phyloP scores from a whole-genome alignment of 2,888 invertebrate species.

The Chalcosyrphus nemorum region DNA sequence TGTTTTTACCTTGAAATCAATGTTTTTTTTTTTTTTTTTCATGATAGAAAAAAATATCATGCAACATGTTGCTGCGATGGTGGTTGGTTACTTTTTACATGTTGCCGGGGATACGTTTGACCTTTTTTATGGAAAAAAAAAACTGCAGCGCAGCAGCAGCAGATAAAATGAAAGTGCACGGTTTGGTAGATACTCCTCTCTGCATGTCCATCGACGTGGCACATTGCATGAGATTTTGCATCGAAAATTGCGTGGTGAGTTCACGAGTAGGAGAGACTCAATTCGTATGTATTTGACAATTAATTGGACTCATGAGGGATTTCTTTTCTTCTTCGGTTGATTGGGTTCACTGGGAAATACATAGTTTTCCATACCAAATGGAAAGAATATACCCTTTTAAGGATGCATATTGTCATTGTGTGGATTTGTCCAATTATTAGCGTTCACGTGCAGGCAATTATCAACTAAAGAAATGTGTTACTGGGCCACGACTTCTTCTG shows the following conservation, averaged over 20 bases:
- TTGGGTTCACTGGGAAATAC: conserved; percentile 21
- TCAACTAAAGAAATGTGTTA: conserved; percentile 48
- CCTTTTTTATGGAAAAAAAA: conserved; percentile 50
- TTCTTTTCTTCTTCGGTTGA: conserved; percentile 12
- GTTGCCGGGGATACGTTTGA: conserved; percentile 48
- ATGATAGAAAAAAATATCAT: background rate
- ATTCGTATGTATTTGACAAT: conserved; percentile 50
- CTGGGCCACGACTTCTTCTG: conserved; percentile 38
- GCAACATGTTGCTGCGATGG: conserved; percentile 48
- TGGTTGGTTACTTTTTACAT: conserved; percentile 31
- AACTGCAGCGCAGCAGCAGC: conserved; percentile 31
- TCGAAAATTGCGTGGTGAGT: conserved; percentile 51
- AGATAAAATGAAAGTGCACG: conserved; percentile 68
- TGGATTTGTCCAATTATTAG: conserved; percentile 51
- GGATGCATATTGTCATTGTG: background rate
- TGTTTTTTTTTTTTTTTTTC: no score
- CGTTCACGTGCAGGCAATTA: conserved; percentile 46
- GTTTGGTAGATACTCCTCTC: conserved; percentile 43
- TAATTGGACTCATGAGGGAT: conserved; percentile 45
- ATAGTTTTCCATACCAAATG: background rate
- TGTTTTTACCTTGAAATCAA: conserved; percentile 44
- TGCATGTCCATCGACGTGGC: conserved; percentile 45
- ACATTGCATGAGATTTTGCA: conserved; percentile 54
- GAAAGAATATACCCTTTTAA: background rate
- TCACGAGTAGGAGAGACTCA: conserved; percentile 30